These are phyloP conservation scores for Ia io DNA, from an alignment of 2,113 vertebrate genomes.

Conservation along the genomic window DNA sequence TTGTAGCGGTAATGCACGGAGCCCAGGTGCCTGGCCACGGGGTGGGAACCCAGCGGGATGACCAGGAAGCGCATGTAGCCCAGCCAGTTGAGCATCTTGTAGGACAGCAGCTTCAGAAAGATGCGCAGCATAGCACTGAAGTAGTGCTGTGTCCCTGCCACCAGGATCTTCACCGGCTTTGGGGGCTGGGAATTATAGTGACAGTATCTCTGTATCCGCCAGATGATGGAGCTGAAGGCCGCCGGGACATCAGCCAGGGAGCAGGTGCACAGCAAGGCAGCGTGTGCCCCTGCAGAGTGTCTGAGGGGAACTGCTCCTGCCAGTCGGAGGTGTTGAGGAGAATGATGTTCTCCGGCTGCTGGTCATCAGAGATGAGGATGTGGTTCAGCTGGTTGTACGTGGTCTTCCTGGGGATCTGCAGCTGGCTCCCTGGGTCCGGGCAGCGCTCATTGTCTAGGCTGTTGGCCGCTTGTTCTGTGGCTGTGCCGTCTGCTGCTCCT, in stretches of 20 bases:
- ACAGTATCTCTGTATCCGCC: slow-evolving; percentile 97
- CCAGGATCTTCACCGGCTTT: slow-evolving; percentile 92
- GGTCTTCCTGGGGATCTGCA: slow-evolving; percentile 97
- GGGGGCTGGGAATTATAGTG: slow-evolving; percentile 98
- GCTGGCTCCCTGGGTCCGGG: slow-evolving; percentile 91
- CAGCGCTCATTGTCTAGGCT: slow-evolving; percentile 95
- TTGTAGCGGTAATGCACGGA: slow-evolving; percentile 36
- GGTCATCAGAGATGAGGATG: slow-evolving; percentile 92
- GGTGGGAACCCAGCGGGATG: slow-evolving; percentile 96
- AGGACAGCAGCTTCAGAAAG: slow-evolving; percentile 86
- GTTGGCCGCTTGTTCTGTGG: slow-evolving; percentile 94
- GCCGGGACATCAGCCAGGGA: slow-evolving; percentile 94
- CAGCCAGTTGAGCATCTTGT: slow-evolving; percentile 98
- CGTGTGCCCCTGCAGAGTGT: slow-evolving; percentile 90
- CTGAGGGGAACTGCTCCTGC: slow-evolving; percentile 97
- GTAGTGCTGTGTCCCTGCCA: slow-evolving; percentile 95
- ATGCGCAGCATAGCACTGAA: slow-evolving; percentile 86
- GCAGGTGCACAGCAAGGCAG: slow-evolving; percentile 95
- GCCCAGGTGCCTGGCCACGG: no score
- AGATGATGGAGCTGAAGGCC: slow-evolving; percentile 97
- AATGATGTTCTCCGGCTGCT: slow-evolving; percentile 95
- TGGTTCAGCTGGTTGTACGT: slow-evolving; percentile 97
- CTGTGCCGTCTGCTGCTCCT: slow-evolving; percentile 92
- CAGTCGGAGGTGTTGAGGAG: slow-evolving; percentile 96
- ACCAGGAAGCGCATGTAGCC: slow-evolving; percentile 97